Base-by-base conservation (phyloP, 2,797 vertebrate genomes). In the Rhynchonycteris naso region DNA sequence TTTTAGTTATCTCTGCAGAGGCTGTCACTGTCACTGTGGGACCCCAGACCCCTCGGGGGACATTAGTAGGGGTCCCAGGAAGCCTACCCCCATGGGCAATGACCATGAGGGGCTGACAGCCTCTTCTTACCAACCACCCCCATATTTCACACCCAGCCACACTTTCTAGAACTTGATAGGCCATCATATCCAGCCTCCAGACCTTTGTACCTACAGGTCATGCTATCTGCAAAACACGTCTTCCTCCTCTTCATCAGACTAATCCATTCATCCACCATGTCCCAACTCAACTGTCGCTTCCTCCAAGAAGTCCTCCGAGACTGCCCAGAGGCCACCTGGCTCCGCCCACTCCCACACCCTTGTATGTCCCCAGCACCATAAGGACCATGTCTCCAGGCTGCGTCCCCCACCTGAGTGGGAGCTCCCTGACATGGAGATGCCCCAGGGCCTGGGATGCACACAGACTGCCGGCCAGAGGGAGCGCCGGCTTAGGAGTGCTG, bases 401-500 rank as follows among this genome's bases (percentile, higher is more conserved):
- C 19, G 35, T 4, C 61, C 28, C 35, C 66, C 68, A 4, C 35
- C 3, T 0, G 1, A 50, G 24, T 0, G 9, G 0, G 0, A 58
- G 47, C 12, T 58, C 66, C 52, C 38, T 16, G 68, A 28, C 21
- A 2, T 22, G 0, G 1, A 2, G 0, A 28, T 1, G 21, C 12
- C 79, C 66, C 2, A 0, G 0, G 0, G 56, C 30, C 22, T 15
- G 0, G 7, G 21, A 18, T 4, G 0, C 2, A 24, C 4, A 68
- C 13, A 11, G 21, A 15, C 8, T 26, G 22, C 61, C 12, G 30
- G 43, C 19, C 35, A 61, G 72, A 75, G 69, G 19, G 8, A 56
- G 26, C 1, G 0, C 14, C 28, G 79, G 61, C 28, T 38, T 56
- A 56, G 24, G 24, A 1, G 5, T 21, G 56, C 12, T 2, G 10